Evolutionary conservation across 2,888 invertebrate genomes (phyloP).

Genomic region (Drosophila lacicola): DNA sequence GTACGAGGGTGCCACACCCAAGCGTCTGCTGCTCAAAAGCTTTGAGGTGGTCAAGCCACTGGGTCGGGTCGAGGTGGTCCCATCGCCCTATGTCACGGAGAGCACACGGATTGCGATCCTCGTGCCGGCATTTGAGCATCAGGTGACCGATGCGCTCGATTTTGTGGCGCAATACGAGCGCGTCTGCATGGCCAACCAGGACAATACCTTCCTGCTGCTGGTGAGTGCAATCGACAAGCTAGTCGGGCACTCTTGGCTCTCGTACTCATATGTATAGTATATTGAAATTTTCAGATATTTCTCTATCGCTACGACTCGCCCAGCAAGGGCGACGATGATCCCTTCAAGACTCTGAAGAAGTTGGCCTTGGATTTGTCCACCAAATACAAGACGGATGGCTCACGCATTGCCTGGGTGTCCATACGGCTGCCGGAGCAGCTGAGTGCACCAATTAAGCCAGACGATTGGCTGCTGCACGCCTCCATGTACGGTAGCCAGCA

Average conservation of each 20-base stretch:
- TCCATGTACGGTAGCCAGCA: slow-evolving; percentile 84
- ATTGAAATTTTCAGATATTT: slow-evolving; percentile 86
- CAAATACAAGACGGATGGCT: slow-evolving; percentile 89
- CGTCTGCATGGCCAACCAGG: slow-evolving; percentile 90
- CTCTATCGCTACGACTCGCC: slow-evolving; percentile 88
- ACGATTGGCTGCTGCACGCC: slow-evolving; percentile 81
- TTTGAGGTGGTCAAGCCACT: slow-evolving; percentile 93
- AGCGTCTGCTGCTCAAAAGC: slow-evolving; percentile 86
- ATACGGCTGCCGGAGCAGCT: slow-evolving; percentile 86
- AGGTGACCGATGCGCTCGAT: slow-evolving; percentile 86
- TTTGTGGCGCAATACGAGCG: slow-evolving; percentile 91
- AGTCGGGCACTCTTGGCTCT: neutral
- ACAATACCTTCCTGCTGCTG: slow-evolving; percentile 91
- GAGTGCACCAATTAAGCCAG: slow-evolving; percentile 59
- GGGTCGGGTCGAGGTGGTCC: slow-evolving; percentile 94
- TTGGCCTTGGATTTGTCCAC: slow-evolving; percentile 88
- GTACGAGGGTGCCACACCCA: slow-evolving; percentile 80
- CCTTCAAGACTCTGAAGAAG: slow-evolving; percentile 88
- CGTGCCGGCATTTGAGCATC: slow-evolving; percentile 88
- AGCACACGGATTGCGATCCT: slow-evolving; percentile 92
- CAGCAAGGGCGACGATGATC: slow-evolving; percentile 88
- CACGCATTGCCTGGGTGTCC: slow-evolving; percentile 90
- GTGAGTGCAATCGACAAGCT: slow-evolving; percentile 83
- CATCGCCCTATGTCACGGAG: slow-evolving; percentile 98
- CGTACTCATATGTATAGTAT: too few species aligned